Evolutionary conservation across 2,888 invertebrate species (phyloP), one percentile per base, ranked within the genome.

Genomic region (Penaeus monodon): DNA sequence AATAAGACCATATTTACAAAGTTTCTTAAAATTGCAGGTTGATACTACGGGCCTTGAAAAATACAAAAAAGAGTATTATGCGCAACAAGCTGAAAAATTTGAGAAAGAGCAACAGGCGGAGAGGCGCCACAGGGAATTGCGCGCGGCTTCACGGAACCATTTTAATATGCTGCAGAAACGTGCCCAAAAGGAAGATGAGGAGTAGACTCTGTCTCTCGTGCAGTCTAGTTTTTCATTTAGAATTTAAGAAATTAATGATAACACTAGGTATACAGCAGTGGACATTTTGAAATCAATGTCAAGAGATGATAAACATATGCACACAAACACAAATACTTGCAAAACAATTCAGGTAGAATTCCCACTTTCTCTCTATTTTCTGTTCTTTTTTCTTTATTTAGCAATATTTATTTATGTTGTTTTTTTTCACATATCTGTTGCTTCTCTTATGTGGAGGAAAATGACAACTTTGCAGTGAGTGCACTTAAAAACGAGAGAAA

Each of bases 31-130:
- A 66, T 57, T 24, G 44, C 76, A 85, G 85, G 85, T 85, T 24
- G 85, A 85, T 64, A 77, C 64, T 64, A 33, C 44, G 27, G 85
- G 64, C 8, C 81, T 85, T 38, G 85, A 85, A 49, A 27, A 85
- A 49, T 85, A 85, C 27, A 85, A 81, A 29, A 33, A 76, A 63
- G 80, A 74, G 64, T 85, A 85, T 49, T 85, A 85, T 76, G 85
- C 85, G 6, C 24, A 65, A 65, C 33, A 85, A 29, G 6, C 57
- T 8, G 74, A 64, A n/a, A 64, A 81, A 27, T 22, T 81, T 10
- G 66, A 81, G 44, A 22, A 64, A 29, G 81, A 85, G 73, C n/a
- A 76, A 44, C 73, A 76, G 76, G 76, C 66, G 4, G 74, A 74
- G 49, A 27, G 74, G 63, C 73, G 66, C 8, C 74, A 85, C 38